phyloP scores from a whole-genome alignment of 2,797 vertebrate genomes.

The Heteromormyrus szaboi region DNA sequence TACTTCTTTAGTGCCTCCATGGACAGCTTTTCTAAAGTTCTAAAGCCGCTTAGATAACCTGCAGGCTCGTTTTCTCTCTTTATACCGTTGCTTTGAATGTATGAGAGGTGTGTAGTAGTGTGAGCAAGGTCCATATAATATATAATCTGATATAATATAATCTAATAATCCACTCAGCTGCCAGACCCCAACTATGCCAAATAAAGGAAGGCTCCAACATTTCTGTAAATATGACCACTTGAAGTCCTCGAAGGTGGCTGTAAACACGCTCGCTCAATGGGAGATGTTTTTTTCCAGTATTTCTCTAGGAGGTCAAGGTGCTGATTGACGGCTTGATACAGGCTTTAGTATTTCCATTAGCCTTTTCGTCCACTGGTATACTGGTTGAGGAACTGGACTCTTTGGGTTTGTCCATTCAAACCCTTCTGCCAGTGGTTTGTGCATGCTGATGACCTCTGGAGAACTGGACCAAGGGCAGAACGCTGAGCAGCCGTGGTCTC shows the following conservation, averaged over 20 bases:
- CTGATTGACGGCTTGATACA: neutral
- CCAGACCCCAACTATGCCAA: neutral
- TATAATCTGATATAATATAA: no score
- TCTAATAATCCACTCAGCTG: neutral
- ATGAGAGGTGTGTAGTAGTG: neutral
- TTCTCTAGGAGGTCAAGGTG: neutral
- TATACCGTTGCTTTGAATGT: neutral
- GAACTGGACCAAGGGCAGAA: conserved; percentile 13
- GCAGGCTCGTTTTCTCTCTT: neutral
- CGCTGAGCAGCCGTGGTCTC: neutral
- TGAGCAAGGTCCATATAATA: neutral
- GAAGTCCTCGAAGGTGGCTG: neutral
- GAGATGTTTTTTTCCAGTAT: neutral
- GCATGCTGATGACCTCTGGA: neutral
- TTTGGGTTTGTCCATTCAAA: neutral
- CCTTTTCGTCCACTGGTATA: neutral
- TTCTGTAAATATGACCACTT: neutral
- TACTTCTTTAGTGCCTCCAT: neutral
- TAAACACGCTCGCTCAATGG: neutral
- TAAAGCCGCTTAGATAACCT: neutral
- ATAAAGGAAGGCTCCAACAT: no score
- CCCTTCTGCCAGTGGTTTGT: neutral
- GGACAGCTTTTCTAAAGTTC: neutral
- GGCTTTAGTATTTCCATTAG: neutral
- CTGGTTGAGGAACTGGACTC: neutral